These are phyloP conservation scores for Adelges cooleyi DNA, from an alignment of 1,140 invertebrate species.

Conservation along the genomic window DNA sequence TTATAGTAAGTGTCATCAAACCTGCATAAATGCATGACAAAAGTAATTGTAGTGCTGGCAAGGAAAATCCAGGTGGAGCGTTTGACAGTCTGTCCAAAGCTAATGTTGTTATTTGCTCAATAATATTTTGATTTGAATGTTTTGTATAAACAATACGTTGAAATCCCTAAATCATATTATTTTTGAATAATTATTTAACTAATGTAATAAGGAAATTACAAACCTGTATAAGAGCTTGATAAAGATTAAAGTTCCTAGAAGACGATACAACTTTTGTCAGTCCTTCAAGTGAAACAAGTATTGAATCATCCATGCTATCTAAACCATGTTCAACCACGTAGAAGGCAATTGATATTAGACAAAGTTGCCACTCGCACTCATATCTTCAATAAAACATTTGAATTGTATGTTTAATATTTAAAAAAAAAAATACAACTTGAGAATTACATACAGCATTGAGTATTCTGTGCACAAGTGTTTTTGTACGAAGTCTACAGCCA, in stretches of 20 bases:
- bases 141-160: slow-evolving; percentile 55
- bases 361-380: slow-evolving; percentile 22
- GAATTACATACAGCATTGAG: slow-evolving; percentile 15
- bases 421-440: no score
- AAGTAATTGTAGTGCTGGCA: slow-evolving; percentile 60
- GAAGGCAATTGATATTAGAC: slow-evolving; percentile 26
- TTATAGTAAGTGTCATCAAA: background rate
- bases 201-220: background rate
- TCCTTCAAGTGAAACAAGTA: slow-evolving; percentile 28
- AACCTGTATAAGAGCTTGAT: slow-evolving; percentile 32
- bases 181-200: no score
- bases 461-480: slow-evolving; percentile 23
- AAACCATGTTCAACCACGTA: slow-evolving; percentile 12
- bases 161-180: no score
- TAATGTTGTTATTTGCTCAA: slow-evolving; percentile 59
- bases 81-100: slow-evolving; percentile 59
- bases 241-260: slow-evolving; percentile 28
- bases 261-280: slow-evolving; percentile 27
- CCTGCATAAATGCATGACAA: slow-evolving; percentile 68
- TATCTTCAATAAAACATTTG: background rate
- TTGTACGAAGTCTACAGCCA: slow-evolving; percentile 23
- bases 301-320: background rate
- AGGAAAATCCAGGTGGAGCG: slow-evolving; percentile 51
- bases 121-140: slow-evolving; percentile 43
- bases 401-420: no score